A percentile compares a stretch with the other conserved stretches of the same genome.
phyloP scores from a whole-genome alignment of 2,113 vertebrate species.

The Pseudorectes ferrugineus region DNA sequence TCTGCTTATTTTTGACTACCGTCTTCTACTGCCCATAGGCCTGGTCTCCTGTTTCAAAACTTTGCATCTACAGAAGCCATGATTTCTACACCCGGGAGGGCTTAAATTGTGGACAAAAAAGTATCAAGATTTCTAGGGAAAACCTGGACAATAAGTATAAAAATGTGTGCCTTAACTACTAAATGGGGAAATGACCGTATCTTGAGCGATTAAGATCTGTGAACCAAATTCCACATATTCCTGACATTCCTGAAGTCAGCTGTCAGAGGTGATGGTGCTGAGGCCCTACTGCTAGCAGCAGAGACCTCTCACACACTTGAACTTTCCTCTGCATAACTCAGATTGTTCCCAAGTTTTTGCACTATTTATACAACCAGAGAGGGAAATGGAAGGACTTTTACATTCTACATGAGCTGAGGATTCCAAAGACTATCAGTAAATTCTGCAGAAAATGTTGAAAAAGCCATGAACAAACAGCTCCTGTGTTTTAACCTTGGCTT shows the following conservation, averaged over 20 bases:
- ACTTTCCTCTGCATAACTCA: background rate
- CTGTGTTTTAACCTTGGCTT: background rate
- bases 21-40: background rate
- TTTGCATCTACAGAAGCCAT: background rate
- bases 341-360: background rate
- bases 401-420: background rate
- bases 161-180: background rate
- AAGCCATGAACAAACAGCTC: background rate
- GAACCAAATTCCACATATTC: background rate
- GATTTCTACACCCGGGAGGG: background rate
- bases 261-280: background rate
- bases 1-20: background rate
- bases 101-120: background rate
- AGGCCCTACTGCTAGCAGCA: background rate
- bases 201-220: accelerated
- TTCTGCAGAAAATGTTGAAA: background rate
- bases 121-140: background rate
- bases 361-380: background rate
- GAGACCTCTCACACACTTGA: background rate
- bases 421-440: background rate
- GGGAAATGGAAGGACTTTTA: background rate
- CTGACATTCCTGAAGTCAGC: background rate
- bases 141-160: background rate
- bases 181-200: background rate
- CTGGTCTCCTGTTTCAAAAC: background rate